Percentiles rank a stretch among this genome's conserved stretches.
Conservation (phyloP, 2,797 vertebrate species). For the Cuculus canorus region DNA sequence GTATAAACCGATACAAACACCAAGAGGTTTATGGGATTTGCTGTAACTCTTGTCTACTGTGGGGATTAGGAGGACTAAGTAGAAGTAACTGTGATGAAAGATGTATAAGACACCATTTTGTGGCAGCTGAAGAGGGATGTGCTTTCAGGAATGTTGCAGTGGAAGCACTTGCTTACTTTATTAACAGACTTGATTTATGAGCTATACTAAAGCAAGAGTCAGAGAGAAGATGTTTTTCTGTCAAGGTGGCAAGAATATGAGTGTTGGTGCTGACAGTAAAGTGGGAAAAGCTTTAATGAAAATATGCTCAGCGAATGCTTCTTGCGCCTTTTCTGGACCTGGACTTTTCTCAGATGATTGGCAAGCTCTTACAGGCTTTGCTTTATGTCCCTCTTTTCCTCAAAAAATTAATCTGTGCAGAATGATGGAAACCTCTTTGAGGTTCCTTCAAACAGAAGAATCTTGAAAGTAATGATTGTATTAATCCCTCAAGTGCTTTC, state of each 20-base stretch:
- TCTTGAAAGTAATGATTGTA: constrained; percentile 7
- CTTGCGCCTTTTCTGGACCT: neutral
- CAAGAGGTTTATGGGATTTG: neutral
- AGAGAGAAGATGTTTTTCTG: neutral
- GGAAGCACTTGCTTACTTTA: neutral
- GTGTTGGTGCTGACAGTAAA: neutral
- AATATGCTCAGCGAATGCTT: neutral
- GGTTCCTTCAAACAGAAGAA: constrained; percentile 7
- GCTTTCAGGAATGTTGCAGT: neutral
- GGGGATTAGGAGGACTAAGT: neutral
- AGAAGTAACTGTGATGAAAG: neutral
- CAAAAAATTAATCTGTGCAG: neutral
- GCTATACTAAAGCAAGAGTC: neutral
- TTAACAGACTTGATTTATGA: neutral
- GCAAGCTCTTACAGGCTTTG: neutral
- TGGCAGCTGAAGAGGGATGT: neutral
- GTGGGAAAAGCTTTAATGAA: neutral
- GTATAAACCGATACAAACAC: neutral
- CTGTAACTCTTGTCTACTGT: neutral
- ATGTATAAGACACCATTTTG: neutral
- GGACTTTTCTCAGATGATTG: neutral
- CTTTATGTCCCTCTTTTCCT: neutral
- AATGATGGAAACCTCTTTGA: constrained; percentile 8
- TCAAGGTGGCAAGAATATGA: neutral
- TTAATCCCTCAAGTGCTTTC: constrained; percentile 17